These are phyloP conservation scores for Hirundichthys speculiger DNA, from an alignment of 2,113 vertebrate genomes.

Conservation along the genomic window DNA sequence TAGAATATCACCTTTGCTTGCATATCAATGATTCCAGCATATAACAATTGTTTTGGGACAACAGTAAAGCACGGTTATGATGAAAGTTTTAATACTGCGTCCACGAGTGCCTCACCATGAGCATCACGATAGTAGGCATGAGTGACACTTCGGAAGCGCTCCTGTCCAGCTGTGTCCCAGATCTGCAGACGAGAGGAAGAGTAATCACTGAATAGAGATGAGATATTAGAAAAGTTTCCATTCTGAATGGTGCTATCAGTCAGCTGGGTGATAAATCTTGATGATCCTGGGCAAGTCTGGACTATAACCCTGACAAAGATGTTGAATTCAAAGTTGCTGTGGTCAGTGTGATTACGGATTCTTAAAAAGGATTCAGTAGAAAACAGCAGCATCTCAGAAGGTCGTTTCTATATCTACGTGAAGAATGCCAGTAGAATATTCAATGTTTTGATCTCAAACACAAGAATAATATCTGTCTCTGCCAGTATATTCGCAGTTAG, in stretches of 20 bases:
- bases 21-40: too few species aligned
- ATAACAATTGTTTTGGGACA: too few species aligned
- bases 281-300: too few species aligned
- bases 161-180: conserved; percentile 91
- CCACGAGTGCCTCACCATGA: conserved; percentile 81
- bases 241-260: too few species aligned
- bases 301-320: too few species aligned
- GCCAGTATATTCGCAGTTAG: neutral
- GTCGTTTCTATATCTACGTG: neutral
- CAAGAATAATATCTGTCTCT: neutral
- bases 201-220: conserved; percentile 10
- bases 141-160: conserved; percentile 90
- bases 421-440: neutral
- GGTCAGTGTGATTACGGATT: neutral
- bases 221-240: too few species aligned
- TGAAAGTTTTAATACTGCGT: too few species aligned
- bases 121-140: conserved; percentile 93
- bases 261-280: too few species aligned
- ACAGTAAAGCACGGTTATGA: too few species aligned
- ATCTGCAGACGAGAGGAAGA: conserved; percentile 59
- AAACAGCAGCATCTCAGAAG: too few species aligned
- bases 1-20: too few species aligned
- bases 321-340: too few species aligned
- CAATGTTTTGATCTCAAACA: conserved; percentile 1
- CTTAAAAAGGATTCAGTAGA: neutral